Evolutionary conservation across 2,797 vertebrate genomes (phyloP), one percentile per base, ranked within the genome.

Genomic region (Syngnathus rostellatus): DNA sequence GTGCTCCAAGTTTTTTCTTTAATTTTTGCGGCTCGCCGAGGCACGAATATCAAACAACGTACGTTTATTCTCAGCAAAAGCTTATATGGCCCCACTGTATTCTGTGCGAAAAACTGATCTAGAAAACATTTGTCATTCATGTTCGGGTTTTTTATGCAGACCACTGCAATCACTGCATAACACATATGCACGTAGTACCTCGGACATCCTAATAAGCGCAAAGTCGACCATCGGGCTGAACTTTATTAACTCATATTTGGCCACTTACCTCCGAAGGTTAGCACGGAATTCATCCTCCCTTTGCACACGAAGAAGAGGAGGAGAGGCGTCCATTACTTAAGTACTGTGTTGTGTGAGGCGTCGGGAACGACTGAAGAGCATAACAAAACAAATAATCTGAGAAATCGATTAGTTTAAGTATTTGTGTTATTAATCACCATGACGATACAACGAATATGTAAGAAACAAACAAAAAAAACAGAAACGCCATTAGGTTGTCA

Each of bases 251-350:
- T 45, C 40, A 45, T 17, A 45, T 14, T 43, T 14, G 8, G 4
- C 0, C 19, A 37, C 65, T 79, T 75, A 85, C 88, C 85, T 87
- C 58, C 23, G 66, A 38, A 75, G 61, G 25, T 86, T 80, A 68
- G 63, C 76, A 10, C 21, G 71, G 53, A 81, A 81, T 78, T 86
- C 84, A 69, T 85, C 88, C 19, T 75, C 82, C 75, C 71, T 87
- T 80, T 82, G 83, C 53, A 80, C 81, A 31, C 79, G 71, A 65
- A 89, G 85, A 37, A 86, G 71, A 63, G 83, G 25, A 57, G 77
- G 83, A 5, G 83, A 79, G 55, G 17, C 9, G 9, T 87, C 83
- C 91, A 92, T 91, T 8, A 23, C 80, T 65, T 6, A 41, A 31
- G 19, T 55, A 1, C 19, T 19, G 55, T 37, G 55, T 37, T 14